Conservation (phyloP, 2,113 vertebrate species). For the Stomatorhinus ivindoensis region DNA sequence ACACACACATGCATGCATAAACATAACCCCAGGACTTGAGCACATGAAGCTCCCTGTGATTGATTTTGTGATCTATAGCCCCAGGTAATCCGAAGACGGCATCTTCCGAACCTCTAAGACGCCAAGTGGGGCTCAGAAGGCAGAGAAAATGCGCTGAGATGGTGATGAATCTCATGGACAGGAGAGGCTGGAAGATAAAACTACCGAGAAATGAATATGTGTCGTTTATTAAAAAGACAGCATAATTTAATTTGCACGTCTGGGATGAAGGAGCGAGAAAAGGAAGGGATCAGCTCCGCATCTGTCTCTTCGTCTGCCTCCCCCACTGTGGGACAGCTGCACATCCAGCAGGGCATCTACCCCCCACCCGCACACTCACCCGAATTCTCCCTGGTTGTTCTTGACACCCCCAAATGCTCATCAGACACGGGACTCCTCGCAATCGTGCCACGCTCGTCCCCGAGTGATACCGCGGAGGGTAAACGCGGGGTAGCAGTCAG, state of each 20-base stretch:
- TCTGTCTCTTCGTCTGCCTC: not conserved
- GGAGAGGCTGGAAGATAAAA: not conserved
- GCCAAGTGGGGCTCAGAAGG: not conserved
- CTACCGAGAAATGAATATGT: not conserved
- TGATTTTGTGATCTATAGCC: not conserved
- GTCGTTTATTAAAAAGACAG: not conserved
- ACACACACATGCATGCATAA: not conserved
- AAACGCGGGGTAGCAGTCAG: not conserved
- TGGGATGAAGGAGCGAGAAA: constrained; percentile 14
- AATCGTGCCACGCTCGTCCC: not conserved
- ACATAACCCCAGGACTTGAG: not conserved
- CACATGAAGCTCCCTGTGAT: not conserved
- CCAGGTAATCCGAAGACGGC: not conserved
- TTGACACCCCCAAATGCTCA: not conserved
- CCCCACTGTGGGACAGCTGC: constrained; percentile 17
- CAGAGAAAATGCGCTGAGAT: not conserved
- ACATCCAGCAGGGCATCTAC: not conserved
- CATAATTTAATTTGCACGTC: not conserved
- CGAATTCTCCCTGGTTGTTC: not conserved
- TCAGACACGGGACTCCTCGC: not conserved
- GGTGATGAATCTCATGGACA: not conserved
- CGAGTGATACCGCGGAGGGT: not conserved
- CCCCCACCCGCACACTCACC: not conserved
- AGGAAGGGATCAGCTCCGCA: not conserved
- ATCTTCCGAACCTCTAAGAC: not conserved